Evolutionary conservation across 2,888 invertebrate genomes (phyloP).

Genomic region (Himalopsyche tibetana): DNA sequence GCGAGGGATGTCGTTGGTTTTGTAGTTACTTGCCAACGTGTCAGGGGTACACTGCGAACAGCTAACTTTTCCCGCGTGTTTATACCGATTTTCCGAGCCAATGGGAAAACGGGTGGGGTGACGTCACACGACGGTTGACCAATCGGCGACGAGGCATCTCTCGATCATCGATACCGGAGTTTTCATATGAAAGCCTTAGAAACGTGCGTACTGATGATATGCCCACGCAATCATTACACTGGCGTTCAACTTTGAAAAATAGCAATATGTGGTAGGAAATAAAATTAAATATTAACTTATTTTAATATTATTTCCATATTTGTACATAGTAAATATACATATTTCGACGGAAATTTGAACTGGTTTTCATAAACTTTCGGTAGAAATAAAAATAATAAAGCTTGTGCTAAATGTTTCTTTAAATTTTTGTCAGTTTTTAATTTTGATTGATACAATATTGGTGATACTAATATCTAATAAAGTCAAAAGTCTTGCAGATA

Average conservation of each 20-base stretch:
- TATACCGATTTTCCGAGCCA: slow-evolving; percentile 48
- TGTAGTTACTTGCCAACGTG: slow-evolving; percentile 47
- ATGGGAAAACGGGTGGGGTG: slow-evolving; percentile 46
- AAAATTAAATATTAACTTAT: too few species aligned
- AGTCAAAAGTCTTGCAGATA: too few species aligned
- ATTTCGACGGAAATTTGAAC: too few species aligned
- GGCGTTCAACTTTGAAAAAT: neutral
- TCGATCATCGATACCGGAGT: slow-evolving; percentile 26
- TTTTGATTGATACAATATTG: too few species aligned
- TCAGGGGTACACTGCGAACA: slow-evolving; percentile 51
- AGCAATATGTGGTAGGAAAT: too few species aligned
- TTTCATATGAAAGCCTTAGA: slow-evolving; percentile 38
- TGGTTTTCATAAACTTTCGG: too few species aligned
- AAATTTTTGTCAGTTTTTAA: too few species aligned
- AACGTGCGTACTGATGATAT: slow-evolving; percentile 22
- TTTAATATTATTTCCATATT: too few species aligned
- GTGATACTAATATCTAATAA: too few species aligned
- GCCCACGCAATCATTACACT: slow-evolving; percentile 13
- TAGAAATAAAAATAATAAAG: too few species aligned
- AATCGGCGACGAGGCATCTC: slow-evolving; percentile 39
- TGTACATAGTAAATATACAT: too few species aligned
- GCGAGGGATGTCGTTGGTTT: slow-evolving; percentile 43
- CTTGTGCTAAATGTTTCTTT: too few species aligned
- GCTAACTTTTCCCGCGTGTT: slow-evolving; percentile 44
- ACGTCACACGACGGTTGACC: slow-evolving; percentile 49